These are phyloP conservation scores for Cynocephalus volans DNA, from an alignment of 2,113 vertebrate species.

Conservation along the genomic window DNA sequence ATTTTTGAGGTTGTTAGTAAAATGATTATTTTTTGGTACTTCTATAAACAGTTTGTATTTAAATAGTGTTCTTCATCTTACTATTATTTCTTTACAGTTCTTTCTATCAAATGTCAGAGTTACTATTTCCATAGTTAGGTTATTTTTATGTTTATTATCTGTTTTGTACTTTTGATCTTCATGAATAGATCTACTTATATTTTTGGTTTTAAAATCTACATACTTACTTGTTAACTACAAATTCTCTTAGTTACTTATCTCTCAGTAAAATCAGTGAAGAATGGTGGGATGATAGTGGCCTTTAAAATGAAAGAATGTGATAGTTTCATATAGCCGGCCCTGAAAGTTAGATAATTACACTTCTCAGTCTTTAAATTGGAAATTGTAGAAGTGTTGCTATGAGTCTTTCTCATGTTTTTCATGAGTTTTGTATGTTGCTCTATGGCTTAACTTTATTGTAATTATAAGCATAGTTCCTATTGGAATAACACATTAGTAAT, in stretches of 20 bases:
- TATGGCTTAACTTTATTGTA: conserved; percentile 3
- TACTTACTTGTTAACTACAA: conserved; percentile 26
- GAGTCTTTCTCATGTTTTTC: not conserved
- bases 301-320: not conserved
- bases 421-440: not conserved
- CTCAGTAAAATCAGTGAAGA: not conserved
- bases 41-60: not conserved
- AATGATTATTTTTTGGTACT: not conserved
- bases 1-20: conserved; percentile 36
- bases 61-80: not conserved
- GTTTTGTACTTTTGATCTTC: conserved; percentile 10
- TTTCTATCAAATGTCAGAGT: not conserved
- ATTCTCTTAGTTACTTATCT: conserved; percentile 19
- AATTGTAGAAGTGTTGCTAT: not conserved
- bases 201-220: conserved; percentile 52
- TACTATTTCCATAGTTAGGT: not conserved
- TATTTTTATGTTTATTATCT: conserved; percentile 35
- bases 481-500: conserved; percentile 24
- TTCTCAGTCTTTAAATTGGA: not conserved
- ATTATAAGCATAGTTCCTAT: not conserved
- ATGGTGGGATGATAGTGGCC: not conserved
- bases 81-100: not conserved
- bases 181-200: not conserved
- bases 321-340: not conserved
- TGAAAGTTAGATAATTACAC: not conserved